These are phyloP conservation scores for Melieria picta DNA, from an alignment of 2,888 invertebrate species.

Conservation along the genomic window DNA sequence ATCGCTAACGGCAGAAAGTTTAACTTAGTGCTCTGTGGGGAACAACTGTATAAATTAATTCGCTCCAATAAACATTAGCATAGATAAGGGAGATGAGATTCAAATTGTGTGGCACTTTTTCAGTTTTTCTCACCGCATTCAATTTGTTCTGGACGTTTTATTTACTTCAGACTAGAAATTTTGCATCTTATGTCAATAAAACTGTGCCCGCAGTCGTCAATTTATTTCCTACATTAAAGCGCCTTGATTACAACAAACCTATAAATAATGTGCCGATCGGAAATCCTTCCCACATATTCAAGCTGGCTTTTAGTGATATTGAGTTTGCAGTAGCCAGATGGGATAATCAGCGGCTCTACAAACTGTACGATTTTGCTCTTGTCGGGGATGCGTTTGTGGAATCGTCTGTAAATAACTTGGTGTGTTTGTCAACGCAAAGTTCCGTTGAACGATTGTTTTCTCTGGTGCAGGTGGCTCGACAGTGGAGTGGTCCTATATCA, in stretches of 20 bases:
- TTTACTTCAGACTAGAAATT: constrained; percentile 15
- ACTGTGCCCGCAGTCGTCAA: constrained; percentile 2
- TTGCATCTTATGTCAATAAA: constrained; percentile 7
- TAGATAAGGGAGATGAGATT: too few relatives aligned
- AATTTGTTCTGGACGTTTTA: constrained; percentile 24
- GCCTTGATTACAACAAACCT: too few relatives aligned
- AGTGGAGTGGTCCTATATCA: constrained; percentile 89
- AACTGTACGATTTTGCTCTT: constrained; percentile 78
- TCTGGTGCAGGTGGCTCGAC: constrained; percentile 79
- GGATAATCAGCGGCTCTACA: constrained; percentile 77
- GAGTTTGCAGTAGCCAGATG: constrained; percentile 78
- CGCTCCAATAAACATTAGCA: too few relatives aligned
- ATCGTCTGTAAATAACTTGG: constrained; percentile 62
- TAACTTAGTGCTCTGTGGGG: too few relatives aligned
- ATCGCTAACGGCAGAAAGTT: too few relatives aligned
- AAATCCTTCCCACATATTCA: constrained; percentile 15
- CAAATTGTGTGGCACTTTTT: too few relatives aligned
- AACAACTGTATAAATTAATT: too few relatives aligned
- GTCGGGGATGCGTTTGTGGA: constrained; percentile 73
- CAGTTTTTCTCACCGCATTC: constrained; percentile 8
- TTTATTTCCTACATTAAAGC: neutral
- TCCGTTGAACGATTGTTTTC: constrained; percentile 85
- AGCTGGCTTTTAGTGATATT: constrained; percentile 68
- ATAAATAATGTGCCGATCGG: too few relatives aligned
- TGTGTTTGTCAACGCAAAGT: constrained; percentile 86